A percentile compares a stretch with the other conserved stretches of the same genome.
Conservation (phyloP, 2,888 invertebrate species). For the Ephialtes manifestator region DNA sequence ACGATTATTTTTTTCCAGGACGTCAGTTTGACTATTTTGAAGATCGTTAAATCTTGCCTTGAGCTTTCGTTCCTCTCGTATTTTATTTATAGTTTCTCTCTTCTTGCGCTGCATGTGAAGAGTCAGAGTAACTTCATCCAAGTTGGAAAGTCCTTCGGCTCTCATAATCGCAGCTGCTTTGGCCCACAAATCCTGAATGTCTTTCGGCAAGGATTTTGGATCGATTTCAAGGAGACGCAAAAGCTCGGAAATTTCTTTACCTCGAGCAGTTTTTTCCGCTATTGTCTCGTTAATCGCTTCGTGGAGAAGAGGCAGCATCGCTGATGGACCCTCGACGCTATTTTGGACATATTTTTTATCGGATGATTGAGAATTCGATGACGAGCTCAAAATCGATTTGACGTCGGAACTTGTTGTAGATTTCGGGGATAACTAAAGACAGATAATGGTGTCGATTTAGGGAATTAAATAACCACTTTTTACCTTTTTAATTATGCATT, state of each 20-base stretch:
- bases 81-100: conserved; percentile 73
- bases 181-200: conserved; percentile 76
- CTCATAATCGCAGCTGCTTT: conserved; percentile 76
- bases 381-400: conserved; percentile 21
- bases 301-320: conserved; percentile 71
- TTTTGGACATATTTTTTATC: conserved; percentile 33
- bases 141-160: conserved; percentile 75
- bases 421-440: neutral
- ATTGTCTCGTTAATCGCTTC: conserved; percentile 77
- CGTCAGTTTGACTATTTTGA: conserved; percentile 72
- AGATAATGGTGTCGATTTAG: neutral
- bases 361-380: conserved; percentile 3
- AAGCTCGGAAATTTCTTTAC: conserved; percentile 75
- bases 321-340: neutral
- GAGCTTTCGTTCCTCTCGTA: conserved; percentile 75
- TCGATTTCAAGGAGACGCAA: conserved; percentile 77
- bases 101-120: conserved; percentile 74
- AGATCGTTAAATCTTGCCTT: conserved; percentile 75
- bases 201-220: conserved; percentile 73
- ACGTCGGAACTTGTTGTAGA: conserved; percentile 30
- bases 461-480: neutral
- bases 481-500: neutral
- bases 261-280: conserved; percentile 77
- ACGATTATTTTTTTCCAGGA: conserved; percentile 74
- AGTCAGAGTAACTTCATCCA: conserved; percentile 74